Evolutionary conservation across 2,888 invertebrate species (phyloP).

Genomic region (Hypolimnas misippus): DNA sequence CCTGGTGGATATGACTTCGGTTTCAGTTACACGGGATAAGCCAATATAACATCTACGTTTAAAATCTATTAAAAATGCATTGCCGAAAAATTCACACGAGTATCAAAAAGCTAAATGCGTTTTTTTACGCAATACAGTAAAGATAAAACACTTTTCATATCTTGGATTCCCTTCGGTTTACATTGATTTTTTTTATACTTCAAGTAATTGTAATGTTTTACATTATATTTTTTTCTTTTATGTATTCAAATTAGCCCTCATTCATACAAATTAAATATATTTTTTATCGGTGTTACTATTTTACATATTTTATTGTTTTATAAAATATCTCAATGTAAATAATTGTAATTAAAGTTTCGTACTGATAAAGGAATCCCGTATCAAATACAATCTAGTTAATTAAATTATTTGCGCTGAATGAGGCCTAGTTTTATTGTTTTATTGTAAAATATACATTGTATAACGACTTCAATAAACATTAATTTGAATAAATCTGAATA

Average conservation of each 20-base stretch:
- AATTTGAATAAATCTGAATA: neutral
- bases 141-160: slow-evolving; percentile 27
- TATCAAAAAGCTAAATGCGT: slow-evolving; percentile 46
- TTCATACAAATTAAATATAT: slow-evolving; percentile 3
- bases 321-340: too few relatives aligned
- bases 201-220: neutral
- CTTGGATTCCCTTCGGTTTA: slow-evolving; percentile 31
- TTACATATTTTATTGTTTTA: neutral
- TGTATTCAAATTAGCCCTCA: slow-evolving; percentile 7
- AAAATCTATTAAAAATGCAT: slow-evolving; percentile 23
- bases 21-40: slow-evolving; percentile 28
- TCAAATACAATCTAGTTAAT: too few relatives aligned
- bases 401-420: slow-evolving; percentile 8
- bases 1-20: slow-evolving; percentile 54
- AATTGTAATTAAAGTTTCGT: too few relatives aligned
- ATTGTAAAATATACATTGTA: neutral
- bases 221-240: neutral
- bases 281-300: neutral
- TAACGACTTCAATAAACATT: slow-evolving; percentile 5
- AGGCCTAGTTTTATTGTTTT: neutral
- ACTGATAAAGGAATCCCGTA: too few relatives aligned
- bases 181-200: neutral
- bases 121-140: slow-evolving; percentile 30
- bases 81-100: slow-evolving; percentile 41
- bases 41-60: slow-evolving; percentile 19